Percentiles rank a stretch among this genome's conserved stretches.
Conservation (phyloP, 2,113 vertebrate species). For the Ameiurus melas region DNA sequence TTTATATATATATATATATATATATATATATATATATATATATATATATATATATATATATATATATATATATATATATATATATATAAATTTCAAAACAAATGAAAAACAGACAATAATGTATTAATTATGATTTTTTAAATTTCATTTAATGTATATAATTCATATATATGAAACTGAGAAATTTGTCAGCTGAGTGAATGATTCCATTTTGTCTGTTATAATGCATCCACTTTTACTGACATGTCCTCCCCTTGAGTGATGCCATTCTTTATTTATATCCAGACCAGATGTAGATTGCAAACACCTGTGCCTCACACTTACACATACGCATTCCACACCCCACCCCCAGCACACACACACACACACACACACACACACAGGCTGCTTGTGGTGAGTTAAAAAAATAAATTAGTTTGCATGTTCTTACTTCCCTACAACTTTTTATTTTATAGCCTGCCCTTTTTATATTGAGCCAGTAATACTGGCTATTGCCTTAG, state of each 20-base stretch:
- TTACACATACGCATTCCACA: not conserved
- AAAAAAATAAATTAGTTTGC: too few species aligned
- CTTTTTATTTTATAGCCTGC: too few species aligned
- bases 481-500: not conserved
- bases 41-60: too few species aligned
- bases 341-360: not conserved
- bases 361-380: not conserved
- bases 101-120: too few species aligned
- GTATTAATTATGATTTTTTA: too few species aligned
- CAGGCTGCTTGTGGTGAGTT: not conserved
- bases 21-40: too few species aligned
- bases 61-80: too few species aligned
- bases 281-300: slow-evolving; percentile 30
- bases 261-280: slow-evolving; percentile 46
- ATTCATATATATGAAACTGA: not conserved
- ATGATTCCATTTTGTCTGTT: not conserved
- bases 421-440: too few species aligned
- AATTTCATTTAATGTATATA: not conserved
- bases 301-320: slow-evolving; percentile 40
- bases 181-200: not conserved
- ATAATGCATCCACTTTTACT: slow-evolving; percentile 1
- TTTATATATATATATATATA: too few species aligned
- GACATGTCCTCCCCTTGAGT: slow-evolving; percentile 42
- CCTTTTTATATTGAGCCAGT: too few species aligned
- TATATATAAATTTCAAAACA: too few species aligned